Base-by-base conservation (phyloP, 2,888 invertebrate genomes). In the Epinotia nisella region DNA sequence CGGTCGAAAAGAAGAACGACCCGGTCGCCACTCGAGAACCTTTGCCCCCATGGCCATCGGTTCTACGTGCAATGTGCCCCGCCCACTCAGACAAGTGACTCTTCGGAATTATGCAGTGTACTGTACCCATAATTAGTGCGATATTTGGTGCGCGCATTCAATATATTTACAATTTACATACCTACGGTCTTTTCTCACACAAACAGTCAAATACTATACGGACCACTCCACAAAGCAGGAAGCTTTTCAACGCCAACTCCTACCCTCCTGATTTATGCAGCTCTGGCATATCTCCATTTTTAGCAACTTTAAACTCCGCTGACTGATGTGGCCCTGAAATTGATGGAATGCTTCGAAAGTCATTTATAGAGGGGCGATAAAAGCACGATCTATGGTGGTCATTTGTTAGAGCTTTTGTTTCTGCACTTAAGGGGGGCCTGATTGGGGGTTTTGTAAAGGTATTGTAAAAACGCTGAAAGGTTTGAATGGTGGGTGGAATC, bases 401-500 rank as follows among this genome's bases (percentile, higher is more conserved):
- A 72, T 72, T 72, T 72, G 49, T 71, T 71, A 7, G n/a, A 71
- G 71, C 67, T 61, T 67, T 72, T 72, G 71, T 72, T 71, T 67
- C 61, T 61, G 71, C 67, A 66, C 66, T 67, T 49, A 35, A 35
- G 60, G 45, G 45, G 21, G 45, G 56, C 1, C 21, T n/a, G n/a
- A 41, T 56, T 17, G 24, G 56, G 21, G 49, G 29, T 24, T 49
- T 15, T 70, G 49, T 49, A n/a, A n/a, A 49, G 49, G 49, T 49
- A 49, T 49, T 7, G 49, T n/a, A 49, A 49, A 49, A 49, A 49
- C 49, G 49, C 49, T 7, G 61, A 53, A 39, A 19, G 15, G 7
- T n/a, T 60, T 39, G 60, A n/a, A 24, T 24, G 29, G 17, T n/a
- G 29, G 59, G 39, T 53, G 19, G 17, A n/a, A 19, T 53, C 2